Percentiles rank a stretch among this genome's conserved stretches.
Conservation (phyloP, 1,140 invertebrate species). For the Drosophila elegans region DNA sequence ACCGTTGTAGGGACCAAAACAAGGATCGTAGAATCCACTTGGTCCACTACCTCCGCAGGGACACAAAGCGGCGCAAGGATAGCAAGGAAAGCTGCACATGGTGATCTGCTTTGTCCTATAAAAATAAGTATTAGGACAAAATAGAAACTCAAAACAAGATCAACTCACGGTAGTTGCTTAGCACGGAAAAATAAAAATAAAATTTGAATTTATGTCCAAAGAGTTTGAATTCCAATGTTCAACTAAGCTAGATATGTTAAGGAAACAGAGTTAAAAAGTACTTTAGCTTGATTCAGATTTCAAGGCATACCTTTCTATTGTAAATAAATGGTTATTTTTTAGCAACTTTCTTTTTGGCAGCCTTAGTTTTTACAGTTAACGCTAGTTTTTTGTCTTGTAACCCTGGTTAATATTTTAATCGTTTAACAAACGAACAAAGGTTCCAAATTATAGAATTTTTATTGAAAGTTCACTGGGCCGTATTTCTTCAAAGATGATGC, state of each 20-base stretch:
- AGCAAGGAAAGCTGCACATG: slow-evolving; percentile 59
- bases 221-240: slow-evolving; percentile 23
- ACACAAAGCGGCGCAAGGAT: slow-evolving; percentile 44
- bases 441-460: too few relatives aligned
- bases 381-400: too few relatives aligned
- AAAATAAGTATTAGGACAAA: too few relatives aligned
- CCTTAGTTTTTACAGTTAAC: too few relatives aligned
- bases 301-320: slow-evolving; percentile 7
- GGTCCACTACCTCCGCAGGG: slow-evolving; percentile 51
- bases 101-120: background rate
- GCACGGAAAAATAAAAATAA: background rate
- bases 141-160: background rate
- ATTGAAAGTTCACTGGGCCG: too few relatives aligned
- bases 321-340: too few relatives aligned
- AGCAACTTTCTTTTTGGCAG: too few relatives aligned
- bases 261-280: background rate
- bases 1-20: slow-evolving; percentile 48
- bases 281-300: background rate
- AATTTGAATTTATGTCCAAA: slow-evolving; percentile 22
- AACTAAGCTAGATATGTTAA: background rate
- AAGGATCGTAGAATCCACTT: slow-evolving; percentile 51
- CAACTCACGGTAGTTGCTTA: background rate
- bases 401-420: too few relatives aligned
- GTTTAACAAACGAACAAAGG: too few relatives aligned
- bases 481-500: too few relatives aligned